Evolutionary conservation across 2,797 vertebrate genomes (phyloP).

Genomic region (Pristis pectinata): DNA sequence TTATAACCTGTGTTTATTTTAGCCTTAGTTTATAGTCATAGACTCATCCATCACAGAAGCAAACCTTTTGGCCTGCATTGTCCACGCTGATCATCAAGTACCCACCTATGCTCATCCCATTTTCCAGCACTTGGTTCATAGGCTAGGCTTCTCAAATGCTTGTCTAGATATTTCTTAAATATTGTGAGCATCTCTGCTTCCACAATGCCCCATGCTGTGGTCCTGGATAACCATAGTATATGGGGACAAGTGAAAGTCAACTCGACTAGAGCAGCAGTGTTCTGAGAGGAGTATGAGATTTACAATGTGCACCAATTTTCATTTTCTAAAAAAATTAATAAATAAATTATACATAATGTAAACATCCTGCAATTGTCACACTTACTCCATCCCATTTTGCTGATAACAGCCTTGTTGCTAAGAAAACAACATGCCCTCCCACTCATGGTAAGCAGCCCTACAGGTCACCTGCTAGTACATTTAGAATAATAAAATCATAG

Average conservation of each 20-base stretch:
- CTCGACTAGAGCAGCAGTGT: not conserved
- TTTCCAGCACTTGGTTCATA: too few relatives aligned
- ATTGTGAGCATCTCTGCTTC: too few relatives aligned
- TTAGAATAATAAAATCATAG: too few relatives aligned
- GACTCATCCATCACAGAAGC: too few relatives aligned
- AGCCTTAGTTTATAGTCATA: too few relatives aligned
- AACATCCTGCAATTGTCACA: not conserved
- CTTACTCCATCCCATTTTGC: not conserved
- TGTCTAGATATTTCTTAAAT: too few relatives aligned
- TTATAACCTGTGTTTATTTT: too few relatives aligned
- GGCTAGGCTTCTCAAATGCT: too few relatives aligned
- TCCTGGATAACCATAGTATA: not conserved
- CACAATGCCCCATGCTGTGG: not conserved
- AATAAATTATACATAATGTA: not conserved
- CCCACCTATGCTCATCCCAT: too few relatives aligned
- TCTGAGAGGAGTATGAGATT: not conserved
- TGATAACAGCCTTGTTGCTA: not conserved
- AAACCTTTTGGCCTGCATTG: too few relatives aligned
- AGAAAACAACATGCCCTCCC: not conserved
- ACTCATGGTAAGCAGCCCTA: not conserved
- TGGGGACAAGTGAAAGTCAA: not conserved
- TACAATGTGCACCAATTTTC: not conserved
- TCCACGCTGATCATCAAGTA: too few relatives aligned
- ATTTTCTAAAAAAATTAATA: too few relatives aligned
- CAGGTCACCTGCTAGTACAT: not conserved